phyloP scores from a whole-genome alignment of 2,888 invertebrate genomes.

The Pegoplata infirma region DNA sequence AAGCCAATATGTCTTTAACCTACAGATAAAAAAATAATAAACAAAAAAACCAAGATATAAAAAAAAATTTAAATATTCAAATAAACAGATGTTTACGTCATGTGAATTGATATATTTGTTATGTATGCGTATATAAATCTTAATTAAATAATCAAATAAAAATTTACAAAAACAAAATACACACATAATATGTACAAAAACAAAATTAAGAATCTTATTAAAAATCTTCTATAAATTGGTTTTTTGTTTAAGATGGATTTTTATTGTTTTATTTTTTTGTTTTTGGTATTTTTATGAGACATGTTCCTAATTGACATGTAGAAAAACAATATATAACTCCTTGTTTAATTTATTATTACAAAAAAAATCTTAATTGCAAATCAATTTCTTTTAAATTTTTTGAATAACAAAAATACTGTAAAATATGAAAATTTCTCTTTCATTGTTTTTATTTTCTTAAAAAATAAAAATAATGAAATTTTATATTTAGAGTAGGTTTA shows the following conservation, averaged over 20 bases:
- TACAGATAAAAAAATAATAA: slow-evolving; percentile 16
- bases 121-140: slow-evolving; percentile 30
- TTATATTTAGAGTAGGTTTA: no score
- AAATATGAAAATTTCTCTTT: no score
- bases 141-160: slow-evolving; percentile 29
- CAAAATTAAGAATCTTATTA: background rate
- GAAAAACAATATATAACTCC: background rate
- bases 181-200: background rate
- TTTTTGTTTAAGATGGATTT: background rate
- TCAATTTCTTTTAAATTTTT: no score
- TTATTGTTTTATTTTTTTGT: background rate
- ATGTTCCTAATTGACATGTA: slow-evolving; percentile 51
- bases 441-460: no score
- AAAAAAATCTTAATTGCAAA: no score
- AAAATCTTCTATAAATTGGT: background rate
- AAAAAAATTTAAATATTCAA: slow-evolving; percentile 5
- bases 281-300: slow-evolving; percentile 49
- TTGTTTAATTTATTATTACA: background rate
- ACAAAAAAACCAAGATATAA: slow-evolving; percentile 24
- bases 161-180: slow-evolving; percentile 11
- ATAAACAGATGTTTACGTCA: slow-evolving; percentile 55
- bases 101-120: slow-evolving; percentile 9
- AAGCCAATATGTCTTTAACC: slow-evolving; percentile 31
- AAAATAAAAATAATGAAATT: no score
- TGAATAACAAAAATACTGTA: no score